Conservation (phyloP, 2,113 vertebrate species). For the Cyanistes caeruleus region DNA sequence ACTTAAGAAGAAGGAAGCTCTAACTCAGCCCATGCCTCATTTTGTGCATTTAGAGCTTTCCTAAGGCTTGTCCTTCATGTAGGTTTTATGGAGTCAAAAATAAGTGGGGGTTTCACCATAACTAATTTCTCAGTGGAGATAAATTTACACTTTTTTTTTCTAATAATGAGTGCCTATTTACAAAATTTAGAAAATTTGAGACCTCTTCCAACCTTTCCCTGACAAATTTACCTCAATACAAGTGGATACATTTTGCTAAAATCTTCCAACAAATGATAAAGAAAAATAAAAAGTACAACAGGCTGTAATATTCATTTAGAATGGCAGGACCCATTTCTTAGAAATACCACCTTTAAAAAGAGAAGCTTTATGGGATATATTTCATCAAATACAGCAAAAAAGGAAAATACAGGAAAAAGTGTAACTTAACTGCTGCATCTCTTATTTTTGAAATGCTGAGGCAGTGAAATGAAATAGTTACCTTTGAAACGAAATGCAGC, state of each 20-base stretch:
- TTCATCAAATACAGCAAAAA: neutral
- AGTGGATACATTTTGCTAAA: neutral
- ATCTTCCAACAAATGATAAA: neutral
- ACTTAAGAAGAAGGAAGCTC: conserved; percentile 3
- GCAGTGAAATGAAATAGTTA: neutral
- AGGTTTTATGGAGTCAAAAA: neutral
- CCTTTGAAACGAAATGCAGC: neutral
- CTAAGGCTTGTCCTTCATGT: neutral
- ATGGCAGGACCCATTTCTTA: neutral
- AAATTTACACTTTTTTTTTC: neutral
- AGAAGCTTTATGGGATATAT: neutral
- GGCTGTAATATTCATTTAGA: neutral
- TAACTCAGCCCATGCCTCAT: neutral
- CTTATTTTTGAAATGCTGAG: neutral
- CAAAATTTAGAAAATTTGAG: neutral
- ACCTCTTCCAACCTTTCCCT: neutral
- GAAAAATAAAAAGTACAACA: neutral
- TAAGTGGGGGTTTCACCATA: neutral
- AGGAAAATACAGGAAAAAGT: neutral
- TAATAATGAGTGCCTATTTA: neutral
- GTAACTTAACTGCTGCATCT: neutral
- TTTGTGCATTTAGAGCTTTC: neutral
- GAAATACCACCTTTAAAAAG: neutral
- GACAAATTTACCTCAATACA: neutral
- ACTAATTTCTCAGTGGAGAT: neutral